phyloP scores from a whole-genome alignment of 2,888 invertebrate species.

The Coenonympha glycerion region DNA sequence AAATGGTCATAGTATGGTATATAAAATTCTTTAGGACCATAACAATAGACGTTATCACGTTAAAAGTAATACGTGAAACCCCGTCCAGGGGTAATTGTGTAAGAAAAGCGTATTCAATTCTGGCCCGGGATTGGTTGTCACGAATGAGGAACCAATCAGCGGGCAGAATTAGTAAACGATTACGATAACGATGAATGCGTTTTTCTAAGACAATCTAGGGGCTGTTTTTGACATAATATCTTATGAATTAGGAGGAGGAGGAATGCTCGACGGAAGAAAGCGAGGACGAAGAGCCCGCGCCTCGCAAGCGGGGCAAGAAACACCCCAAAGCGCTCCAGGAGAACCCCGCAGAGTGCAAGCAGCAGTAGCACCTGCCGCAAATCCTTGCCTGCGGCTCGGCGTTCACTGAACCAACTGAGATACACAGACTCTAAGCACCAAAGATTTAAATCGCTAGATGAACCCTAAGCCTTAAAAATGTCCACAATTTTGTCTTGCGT shows the following conservation, averaged over 20 bases:
- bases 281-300: conserved; percentile 70
- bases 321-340: conserved; percentile 38
- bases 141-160: no score
- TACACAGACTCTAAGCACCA: background rate
- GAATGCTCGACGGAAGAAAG: conserved; percentile 78
- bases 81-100: no score
- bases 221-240: conserved; percentile 14
- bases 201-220: no score
- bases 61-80: background rate
- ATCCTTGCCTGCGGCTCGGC: background rate
- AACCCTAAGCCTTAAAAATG: no score
- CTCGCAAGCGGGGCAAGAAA: conserved; percentile 61
- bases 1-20: no score
- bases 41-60: background rate
- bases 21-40: background rate
- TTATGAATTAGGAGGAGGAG: conserved; percentile 59
- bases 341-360: conserved; percentile 82
- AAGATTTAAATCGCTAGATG: no score
- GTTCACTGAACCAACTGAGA: background rate
- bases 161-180: no score
- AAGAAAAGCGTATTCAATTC: no score
- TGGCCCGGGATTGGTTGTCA: no score
- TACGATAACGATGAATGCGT: no score
- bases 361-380: conserved; percentile 71
- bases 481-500: no score